These are phyloP conservation scores for Sitta europaea DNA, from an alignment of 2,113 vertebrate genomes.

Conservation along the genomic window DNA sequence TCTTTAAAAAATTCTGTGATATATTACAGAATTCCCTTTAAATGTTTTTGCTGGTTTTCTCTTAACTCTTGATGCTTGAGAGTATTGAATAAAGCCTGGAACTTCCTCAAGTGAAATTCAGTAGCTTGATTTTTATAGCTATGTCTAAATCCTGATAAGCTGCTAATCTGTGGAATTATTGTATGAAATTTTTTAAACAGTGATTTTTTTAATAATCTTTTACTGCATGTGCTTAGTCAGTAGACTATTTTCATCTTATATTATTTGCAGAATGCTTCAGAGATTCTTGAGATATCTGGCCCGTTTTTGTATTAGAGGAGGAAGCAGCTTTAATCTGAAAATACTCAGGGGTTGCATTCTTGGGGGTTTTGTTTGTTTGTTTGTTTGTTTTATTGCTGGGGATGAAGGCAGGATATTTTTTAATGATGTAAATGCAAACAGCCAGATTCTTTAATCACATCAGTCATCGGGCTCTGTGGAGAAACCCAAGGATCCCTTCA, in stretches of 20 bases:
- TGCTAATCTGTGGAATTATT: background rate
- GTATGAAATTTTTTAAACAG: background rate
- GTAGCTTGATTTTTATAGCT: background rate
- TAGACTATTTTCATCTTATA: background rate
- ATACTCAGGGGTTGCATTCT: fast-evolving
- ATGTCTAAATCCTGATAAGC: background rate
- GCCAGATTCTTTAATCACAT: background rate
- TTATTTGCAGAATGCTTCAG: background rate
- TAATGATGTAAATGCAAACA: background rate
- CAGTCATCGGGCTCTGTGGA: background rate
- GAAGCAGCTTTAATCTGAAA: background rate
- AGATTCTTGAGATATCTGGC: background rate
- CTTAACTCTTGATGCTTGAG: background rate
- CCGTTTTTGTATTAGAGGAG: background rate
- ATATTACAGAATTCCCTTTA: background rate
- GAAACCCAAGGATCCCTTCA: background rate
- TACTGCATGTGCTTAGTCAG: background rate
- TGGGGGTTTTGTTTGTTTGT: background rate
- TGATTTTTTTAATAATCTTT: background rate
- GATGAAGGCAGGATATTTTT: background rate
- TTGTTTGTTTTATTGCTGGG: background rate
- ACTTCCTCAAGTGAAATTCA: background rate
- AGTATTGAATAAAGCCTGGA: background rate
- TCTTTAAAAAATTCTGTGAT: background rate
- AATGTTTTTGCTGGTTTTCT: background rate